A percentile compares a stretch with the other conserved stretches of the same genome.
Evolutionary conservation across 2,797 vertebrate species (phyloP).

Genomic region (Pipistrellus nathusii): DNA sequence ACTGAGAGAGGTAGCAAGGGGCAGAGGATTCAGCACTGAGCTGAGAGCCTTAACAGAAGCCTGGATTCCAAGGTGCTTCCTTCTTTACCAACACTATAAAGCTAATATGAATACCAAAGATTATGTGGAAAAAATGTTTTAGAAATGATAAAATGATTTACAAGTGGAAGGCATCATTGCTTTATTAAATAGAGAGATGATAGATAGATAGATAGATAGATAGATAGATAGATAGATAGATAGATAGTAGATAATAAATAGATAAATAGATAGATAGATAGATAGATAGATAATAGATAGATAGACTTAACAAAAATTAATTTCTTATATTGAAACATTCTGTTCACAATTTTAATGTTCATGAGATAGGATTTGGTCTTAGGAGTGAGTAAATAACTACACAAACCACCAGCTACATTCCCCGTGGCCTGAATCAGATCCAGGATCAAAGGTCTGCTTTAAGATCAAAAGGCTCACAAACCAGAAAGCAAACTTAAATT

Average conservation of each 20-base stretch:
- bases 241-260: background rate
- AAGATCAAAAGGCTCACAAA: conserved; percentile 12
- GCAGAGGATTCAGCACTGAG: background rate
- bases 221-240: background rate
- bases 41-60: background rate
- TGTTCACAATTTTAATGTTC: conserved; percentile 15
- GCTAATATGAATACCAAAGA: background rate
- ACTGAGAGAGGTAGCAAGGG: background rate
- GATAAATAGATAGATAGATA: background rate
- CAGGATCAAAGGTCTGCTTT: background rate
- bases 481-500: background rate
- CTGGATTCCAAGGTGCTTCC: background rate
- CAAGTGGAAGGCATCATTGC: background rate
- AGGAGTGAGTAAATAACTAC: conserved; percentile 41
- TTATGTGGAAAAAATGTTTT: background rate
- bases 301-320: conserved; percentile 14
- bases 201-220: background rate
- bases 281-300: background rate
- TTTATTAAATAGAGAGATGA: background rate
- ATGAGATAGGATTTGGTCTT: conserved; percentile 16
- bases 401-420: background rate
- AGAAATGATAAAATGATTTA: background rate
- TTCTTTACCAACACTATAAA: background rate
- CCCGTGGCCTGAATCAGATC: background rate
- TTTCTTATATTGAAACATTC: conserved; percentile 40